Evolutionary conservation across 2,888 invertebrate species (phyloP).

Genomic region (Ophion costatus): DNA sequence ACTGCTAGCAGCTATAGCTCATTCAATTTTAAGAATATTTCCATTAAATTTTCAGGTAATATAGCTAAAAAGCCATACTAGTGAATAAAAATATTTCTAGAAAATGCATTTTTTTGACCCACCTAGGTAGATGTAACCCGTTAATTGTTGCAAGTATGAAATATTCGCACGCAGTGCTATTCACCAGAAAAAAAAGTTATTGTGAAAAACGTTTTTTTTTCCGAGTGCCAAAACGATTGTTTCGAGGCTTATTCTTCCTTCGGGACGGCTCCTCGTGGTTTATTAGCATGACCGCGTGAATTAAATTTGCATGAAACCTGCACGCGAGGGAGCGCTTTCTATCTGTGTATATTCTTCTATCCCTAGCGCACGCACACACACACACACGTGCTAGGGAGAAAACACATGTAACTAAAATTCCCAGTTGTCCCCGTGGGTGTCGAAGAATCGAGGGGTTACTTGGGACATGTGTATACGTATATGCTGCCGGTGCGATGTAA

Average conservation of each 20-base stretch:
- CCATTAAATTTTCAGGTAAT: too few relatives aligned
- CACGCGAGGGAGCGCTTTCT: constrained; percentile 20
- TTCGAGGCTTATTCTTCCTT: neutral
- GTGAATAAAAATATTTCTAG: too few relatives aligned
- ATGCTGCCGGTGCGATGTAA: constrained; percentile 28
- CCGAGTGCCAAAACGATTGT: neutral
- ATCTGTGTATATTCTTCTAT: too few relatives aligned
- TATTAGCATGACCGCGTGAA: constrained; percentile 46
- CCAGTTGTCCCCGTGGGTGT: constrained; percentile 34
- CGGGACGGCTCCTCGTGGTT: constrained; percentile 8
- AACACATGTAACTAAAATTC: constrained; percentile 68
- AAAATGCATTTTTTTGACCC: too few relatives aligned
- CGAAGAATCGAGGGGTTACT: constrained; percentile 59
- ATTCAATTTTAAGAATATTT: too few relatives aligned
- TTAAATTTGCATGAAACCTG: constrained; percentile 54
- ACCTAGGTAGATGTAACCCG: too few relatives aligned
- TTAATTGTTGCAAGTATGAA: neutral
- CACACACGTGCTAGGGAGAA: constrained; percentile 2
- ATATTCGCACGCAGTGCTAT: neutral
- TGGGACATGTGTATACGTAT: neutral
- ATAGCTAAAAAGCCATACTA: too few relatives aligned
- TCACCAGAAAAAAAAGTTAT: too few relatives aligned
- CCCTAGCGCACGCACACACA: constrained; percentile 27
- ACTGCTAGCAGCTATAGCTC: too few relatives aligned
- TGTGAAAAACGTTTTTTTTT: neutral